Base-by-base conservation (phyloP, 2,888 invertebrate genomes). In the Sesia bembeciformis region DNA sequence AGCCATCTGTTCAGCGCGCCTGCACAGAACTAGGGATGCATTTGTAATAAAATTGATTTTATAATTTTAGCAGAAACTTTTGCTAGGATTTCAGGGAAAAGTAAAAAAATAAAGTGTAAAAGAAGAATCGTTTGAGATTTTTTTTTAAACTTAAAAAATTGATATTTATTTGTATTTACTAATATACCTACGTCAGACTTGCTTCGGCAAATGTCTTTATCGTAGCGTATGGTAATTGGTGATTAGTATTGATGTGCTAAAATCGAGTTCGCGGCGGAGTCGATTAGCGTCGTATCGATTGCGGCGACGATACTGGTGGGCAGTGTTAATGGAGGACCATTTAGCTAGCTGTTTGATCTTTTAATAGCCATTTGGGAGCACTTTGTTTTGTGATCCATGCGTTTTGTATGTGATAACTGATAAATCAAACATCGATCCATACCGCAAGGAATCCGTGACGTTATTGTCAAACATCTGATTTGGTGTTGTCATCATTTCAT, bases 231-330 rank as follows among this genome's bases (percentile, higher is more conserved):
- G 72, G 73, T 81, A 79, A 81, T 85, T 81, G 78, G 74, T 78
- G 67, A 80, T 86, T 85, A 85, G 81, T 78, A 79, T 67, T 69
- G 72, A 81, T 67, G 79, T 82, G 84, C 83, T 84, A 83, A 86
- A 84, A 85, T 76, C 64, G 66, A 77, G 71, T 79, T 70, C 67
- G 70, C 74, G 63, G 72, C 63, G 63, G 68, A 67, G 67, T 77
- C 79, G 76, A 80, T 83, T 81, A 82, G 78, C 78, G 69, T 75
- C 65, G 66, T 70, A 76, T 78, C 76, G 78, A 81, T 79, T 77
- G 76, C 72, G 75, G 69, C 73, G 69, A 69, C 70, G 71, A 72
- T 74, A 69, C 62, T 67, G 65, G 79, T 83, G 76, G 81, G 79
- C 71, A 78, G 78, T 79, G 82, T 79, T 81, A 81, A 81, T 81